Conservation (phyloP, 1,140 invertebrate species). For the Amphibalanus amphitrite region DNA sequence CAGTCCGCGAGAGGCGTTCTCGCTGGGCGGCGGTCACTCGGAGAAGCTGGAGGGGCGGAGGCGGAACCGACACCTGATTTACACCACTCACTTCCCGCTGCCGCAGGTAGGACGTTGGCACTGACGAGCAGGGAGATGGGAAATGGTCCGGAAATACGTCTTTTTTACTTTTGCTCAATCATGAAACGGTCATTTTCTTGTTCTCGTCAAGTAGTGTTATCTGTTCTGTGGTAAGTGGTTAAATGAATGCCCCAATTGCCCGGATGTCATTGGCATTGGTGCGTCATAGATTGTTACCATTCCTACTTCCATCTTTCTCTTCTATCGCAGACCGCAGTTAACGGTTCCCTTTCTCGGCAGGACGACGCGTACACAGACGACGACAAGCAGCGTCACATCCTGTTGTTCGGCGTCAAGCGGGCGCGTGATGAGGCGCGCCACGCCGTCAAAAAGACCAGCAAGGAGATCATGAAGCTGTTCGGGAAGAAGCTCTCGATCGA, state of each 20-base stretch:
- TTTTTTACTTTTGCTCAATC: too few species aligned
- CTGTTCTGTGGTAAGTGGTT: too few species aligned
- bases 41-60: constrained; percentile 14
- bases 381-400: constrained; percentile 57
- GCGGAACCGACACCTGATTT: constrained; percentile 53
- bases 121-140: too few species aligned
- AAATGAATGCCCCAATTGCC: too few species aligned
- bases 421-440: constrained; percentile 82
- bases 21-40: constrained; percentile 8
- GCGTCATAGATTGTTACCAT: too few species aligned
- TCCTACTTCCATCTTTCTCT: too few species aligned
- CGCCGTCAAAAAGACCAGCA: constrained; percentile 80
- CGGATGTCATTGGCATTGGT: too few species aligned
- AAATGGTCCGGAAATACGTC: too few species aligned
- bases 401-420: constrained; percentile 88
- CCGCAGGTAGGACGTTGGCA: constrained; percentile 33
- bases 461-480: constrained; percentile 88
- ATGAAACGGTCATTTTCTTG: too few species aligned
- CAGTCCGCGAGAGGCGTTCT: neutral
- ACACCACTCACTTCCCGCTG: constrained; percentile 80
- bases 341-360: too few species aligned
- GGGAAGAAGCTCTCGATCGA: constrained; percentile 93
- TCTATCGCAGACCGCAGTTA: too few species aligned
- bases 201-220: too few species aligned
- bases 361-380: constrained; percentile 21